Evolutionary conservation across 1,140 invertebrate species (phyloP).

Genomic region (Drosophila pruinosa): DNA sequence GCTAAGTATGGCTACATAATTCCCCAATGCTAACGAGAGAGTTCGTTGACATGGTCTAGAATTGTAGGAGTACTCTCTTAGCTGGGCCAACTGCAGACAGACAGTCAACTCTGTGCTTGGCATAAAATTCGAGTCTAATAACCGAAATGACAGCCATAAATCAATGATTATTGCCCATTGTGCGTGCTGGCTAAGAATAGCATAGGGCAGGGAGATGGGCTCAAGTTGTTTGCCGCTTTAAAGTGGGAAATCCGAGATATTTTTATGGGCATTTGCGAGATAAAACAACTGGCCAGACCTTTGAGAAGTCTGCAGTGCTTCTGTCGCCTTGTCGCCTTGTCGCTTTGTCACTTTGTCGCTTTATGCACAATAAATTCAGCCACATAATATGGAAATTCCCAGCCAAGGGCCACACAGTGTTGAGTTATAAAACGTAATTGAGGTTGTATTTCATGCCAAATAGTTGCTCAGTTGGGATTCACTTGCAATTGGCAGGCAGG

Average conservation of each 20-base stretch:
- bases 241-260: constrained; percentile 47
- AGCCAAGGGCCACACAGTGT: constrained; percentile 48
- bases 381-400: constrained; percentile 78
- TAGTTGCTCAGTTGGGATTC: constrained; percentile 9
- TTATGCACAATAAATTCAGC: constrained; percentile 70
- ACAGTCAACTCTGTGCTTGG: not conserved
- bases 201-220: not conserved
- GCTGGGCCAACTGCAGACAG: constrained; percentile 9
- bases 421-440: constrained; percentile 80
- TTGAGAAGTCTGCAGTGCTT: not conserved
- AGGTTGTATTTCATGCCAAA: constrained; percentile 73
- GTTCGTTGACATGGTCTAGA: constrained; percentile 24
- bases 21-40: constrained; percentile 10
- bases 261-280: constrained; percentile 44
- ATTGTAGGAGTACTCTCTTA: not conserved
- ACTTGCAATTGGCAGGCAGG: constrained; percentile 13
- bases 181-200: not conserved
- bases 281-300: constrained; percentile 40
- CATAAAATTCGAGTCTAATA: constrained; percentile 44
- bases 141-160: constrained; percentile 54
- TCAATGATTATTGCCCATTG: constrained; percentile 60
- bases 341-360: constrained; percentile 56
- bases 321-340: constrained; percentile 32
- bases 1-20: constrained; percentile 22
- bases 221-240: constrained; percentile 34